Conservation (phyloP, 2,888 invertebrate genomes). For the Drosophila mettleri region DNA sequence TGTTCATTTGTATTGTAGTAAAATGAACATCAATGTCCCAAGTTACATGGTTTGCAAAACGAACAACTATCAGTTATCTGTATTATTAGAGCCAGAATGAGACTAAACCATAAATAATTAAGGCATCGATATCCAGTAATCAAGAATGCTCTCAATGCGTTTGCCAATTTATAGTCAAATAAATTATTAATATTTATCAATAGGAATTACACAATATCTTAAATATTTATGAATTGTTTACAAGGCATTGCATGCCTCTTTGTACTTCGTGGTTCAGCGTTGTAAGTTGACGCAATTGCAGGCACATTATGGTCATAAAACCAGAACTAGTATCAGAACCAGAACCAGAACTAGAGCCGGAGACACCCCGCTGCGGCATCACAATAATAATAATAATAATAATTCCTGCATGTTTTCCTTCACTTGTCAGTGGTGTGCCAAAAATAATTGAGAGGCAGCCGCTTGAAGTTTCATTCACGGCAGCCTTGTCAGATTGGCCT, state of each 20-base stretch:
- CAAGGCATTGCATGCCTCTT: background rate
- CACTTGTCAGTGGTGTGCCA: slow-evolving; percentile 54
- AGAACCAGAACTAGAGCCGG: background rate
- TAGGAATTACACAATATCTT: slow-evolving; percentile 1
- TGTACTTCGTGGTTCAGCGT: background rate
- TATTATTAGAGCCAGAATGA: background rate
- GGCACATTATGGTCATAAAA: slow-evolving; percentile 8
- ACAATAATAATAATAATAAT: slow-evolving; percentile 38
- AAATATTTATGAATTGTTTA: background rate
- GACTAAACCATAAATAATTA: slow-evolving; percentile 4
- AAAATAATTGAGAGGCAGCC: slow-evolving; percentile 50
- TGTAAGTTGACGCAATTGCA: slow-evolving; percentile 36
- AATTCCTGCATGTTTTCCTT: slow-evolving; percentile 54
- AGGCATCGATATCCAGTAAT: background rate
- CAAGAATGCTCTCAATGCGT: background rate
- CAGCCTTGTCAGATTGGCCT: slow-evolving; percentile 24
- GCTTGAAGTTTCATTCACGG: slow-evolving; percentile 55
- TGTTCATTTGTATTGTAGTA: background rate
- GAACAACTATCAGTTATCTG: background rate
- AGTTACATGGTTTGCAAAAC: too few species aligned
- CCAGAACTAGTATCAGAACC: background rate
- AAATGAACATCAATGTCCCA: background rate
- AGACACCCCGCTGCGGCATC: slow-evolving; percentile 38
- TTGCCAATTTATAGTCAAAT: background rate
- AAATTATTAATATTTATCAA: slow-evolving; percentile 1